Conservation (phyloP, 2,113 vertebrate species). For the Noctilio leporinus region DNA sequence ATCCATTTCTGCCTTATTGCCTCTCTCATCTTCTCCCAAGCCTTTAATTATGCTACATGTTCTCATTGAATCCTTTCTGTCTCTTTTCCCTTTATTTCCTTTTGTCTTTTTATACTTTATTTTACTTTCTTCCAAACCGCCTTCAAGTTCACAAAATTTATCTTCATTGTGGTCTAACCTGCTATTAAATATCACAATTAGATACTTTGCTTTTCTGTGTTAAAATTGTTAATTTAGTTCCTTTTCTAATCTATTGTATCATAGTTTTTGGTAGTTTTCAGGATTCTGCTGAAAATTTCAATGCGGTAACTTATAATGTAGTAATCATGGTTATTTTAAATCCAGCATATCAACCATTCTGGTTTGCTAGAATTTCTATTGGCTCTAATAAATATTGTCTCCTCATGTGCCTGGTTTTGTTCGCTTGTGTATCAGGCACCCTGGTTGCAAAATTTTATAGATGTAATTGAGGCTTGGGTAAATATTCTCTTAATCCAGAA, state of each 20-base stretch:
- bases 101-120: neutral
- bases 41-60: neutral
- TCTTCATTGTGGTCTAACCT: neutral
- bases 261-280: neutral
- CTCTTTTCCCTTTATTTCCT: neutral
- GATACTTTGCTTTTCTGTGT: neutral
- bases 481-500: neutral
- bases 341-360: neutral
- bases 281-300: neutral
- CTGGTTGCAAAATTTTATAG: neutral
- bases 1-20: neutral
- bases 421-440: neutral
- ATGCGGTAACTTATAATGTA: neutral
- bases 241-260: neutral
- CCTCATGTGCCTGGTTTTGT: neutral
- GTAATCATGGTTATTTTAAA: neutral
- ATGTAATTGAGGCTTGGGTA: neutral
- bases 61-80: neutral
- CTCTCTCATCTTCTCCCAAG: neutral
- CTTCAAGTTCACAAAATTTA: neutral
- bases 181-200: neutral
- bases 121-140: neutral
- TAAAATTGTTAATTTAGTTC: neutral
- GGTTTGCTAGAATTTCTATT: neutral
- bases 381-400: neutral